Percentiles rank a stretch among this genome's conserved stretches.
phyloP scores from a whole-genome alignment of 2,113 vertebrate species.

The Engystomops pustulosus region DNA sequence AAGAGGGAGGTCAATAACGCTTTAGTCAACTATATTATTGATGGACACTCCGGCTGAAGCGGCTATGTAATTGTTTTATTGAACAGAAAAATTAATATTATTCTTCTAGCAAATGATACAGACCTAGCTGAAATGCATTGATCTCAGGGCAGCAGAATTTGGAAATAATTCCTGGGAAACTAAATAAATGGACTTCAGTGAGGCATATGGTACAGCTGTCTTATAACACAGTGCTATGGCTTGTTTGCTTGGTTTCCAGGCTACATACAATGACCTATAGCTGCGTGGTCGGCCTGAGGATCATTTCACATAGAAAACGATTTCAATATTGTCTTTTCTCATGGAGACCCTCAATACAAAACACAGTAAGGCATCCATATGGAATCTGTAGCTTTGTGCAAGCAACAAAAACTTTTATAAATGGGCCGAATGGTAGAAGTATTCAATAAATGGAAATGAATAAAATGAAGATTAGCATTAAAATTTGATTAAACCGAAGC shows the following conservation, averaged over 20 bases:
- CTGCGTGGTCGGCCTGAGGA: background rate
- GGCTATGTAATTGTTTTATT: constrained; percentile 44
- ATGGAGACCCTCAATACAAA: background rate
- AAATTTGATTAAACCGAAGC: background rate
- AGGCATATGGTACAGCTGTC: background rate
- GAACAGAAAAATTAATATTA: constrained; percentile 41
- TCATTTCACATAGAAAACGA: background rate
- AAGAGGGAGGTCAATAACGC: constrained; percentile 35
- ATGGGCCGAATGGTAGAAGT: background rate
- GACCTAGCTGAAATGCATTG: background rate
- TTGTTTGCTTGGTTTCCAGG: constrained; percentile 43
- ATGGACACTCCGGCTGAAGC: constrained; percentile 7
- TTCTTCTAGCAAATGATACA: constrained; percentile 37
- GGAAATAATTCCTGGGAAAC: background rate
- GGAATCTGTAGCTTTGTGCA: background rate
- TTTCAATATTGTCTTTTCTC: constrained; percentile 29
- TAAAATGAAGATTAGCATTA: background rate
- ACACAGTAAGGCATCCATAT: background rate
- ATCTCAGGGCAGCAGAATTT: constrained; percentile 12
- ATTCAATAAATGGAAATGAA: background rate
- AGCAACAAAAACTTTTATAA: background rate
- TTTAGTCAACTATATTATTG: constrained; percentile 52
- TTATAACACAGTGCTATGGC: background rate
- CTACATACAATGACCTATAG: constrained; percentile 1
- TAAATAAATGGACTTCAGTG: background rate